Evolutionary conservation across 2,113 vertebrate genomes (phyloP), one percentile per base, ranked within the genome.

Genomic region (Scortum barcoo): DNA sequence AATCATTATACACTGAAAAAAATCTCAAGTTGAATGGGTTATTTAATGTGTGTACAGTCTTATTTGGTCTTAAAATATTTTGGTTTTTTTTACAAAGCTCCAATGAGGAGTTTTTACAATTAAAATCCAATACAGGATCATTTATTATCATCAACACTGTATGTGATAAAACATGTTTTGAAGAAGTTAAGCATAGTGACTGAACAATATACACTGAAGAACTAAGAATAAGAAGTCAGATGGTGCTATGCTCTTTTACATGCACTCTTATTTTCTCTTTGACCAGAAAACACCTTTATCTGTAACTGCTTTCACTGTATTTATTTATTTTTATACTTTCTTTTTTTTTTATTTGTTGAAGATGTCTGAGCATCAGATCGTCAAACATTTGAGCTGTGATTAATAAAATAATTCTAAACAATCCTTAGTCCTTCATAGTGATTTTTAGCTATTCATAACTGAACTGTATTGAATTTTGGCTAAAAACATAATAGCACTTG

Each of bases 291-390:
- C 12, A 68, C 40, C 11, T 58, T 50, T 42, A 33, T 0, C 2
- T 53, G 0, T 33, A 13, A 54, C 20, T 4, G 17, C 44, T 72
- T 76, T 73, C 11, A 71, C 33, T 77, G 26, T 67, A 60, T 84
- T 88, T 74, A 85, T 83, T 86, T 77, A 74, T 76, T 75, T 79
- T 54, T 73, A 4, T 77, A 75, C 14, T 65, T 56, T 67, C 0
- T 66, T 65, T 71, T 67, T 66, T 65, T 71, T 67, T 46, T 48
- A 57, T 26, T 65, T 72, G 0, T 38, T 50, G 40, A 63, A 48
- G 22, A 65, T 78, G 19, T 58, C 24, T 0, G 1, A 54, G 4
- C 24, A 20, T 75, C 33, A 14, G 0, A 60, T 19, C 54, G 20
- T 36, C 9, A 30, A 62, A 61, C 46, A 26, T 53, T 24, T 71